Evolutionary conservation across 2,797 vertebrate species (phyloP).

Genomic region (Rhyacichthys aspro): DNA sequence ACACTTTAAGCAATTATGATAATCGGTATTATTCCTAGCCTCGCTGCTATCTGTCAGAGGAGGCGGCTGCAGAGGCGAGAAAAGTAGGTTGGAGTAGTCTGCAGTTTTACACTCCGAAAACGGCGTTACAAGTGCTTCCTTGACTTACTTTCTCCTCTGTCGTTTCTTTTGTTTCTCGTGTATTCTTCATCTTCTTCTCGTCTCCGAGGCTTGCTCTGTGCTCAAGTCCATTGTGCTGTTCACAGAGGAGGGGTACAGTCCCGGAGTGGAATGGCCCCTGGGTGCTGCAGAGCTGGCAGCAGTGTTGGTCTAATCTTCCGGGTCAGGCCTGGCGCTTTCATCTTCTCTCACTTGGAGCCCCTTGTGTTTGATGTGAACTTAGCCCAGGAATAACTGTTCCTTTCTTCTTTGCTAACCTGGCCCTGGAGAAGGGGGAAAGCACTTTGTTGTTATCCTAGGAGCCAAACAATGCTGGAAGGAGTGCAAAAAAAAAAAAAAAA

Average conservation of each 20-base stretch:
- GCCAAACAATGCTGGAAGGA: constrained; percentile 81
- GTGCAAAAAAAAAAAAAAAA: constrained; percentile 45
- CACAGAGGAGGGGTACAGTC: constrained; percentile 66
- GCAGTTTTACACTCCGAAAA: constrained; percentile 65
- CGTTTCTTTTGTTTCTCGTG: constrained; percentile 35
- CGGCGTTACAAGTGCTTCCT: constrained; percentile 50
- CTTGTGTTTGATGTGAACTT: constrained; percentile 85
- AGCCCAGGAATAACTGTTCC: constrained; percentile 79
- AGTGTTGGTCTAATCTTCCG: constrained; percentile 81
- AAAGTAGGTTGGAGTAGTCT: constrained; percentile 71
- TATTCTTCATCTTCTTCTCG: constrained; percentile 47
- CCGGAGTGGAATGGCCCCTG: constrained; percentile 73
- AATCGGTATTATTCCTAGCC: constrained; percentile 74
- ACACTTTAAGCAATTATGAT: constrained; percentile 83
- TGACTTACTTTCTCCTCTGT: constrained; percentile 21
- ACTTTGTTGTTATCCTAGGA: constrained; percentile 81
- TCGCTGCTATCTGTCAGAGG: constrained; percentile 69
- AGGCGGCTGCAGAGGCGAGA: constrained; percentile 64
- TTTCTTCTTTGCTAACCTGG: constrained; percentile 79
- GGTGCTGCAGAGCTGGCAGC: constrained; percentile 76
- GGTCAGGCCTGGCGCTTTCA: constrained; percentile 81
- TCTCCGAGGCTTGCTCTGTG: constrained; percentile 49
- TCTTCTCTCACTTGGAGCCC: constrained; percentile 80
- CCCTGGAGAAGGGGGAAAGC: constrained; percentile 68
- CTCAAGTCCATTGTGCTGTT: constrained; percentile 68